Evolutionary conservation across 2,888 invertebrate species (phyloP).

Genomic region (Drosophila seclusa): DNA sequence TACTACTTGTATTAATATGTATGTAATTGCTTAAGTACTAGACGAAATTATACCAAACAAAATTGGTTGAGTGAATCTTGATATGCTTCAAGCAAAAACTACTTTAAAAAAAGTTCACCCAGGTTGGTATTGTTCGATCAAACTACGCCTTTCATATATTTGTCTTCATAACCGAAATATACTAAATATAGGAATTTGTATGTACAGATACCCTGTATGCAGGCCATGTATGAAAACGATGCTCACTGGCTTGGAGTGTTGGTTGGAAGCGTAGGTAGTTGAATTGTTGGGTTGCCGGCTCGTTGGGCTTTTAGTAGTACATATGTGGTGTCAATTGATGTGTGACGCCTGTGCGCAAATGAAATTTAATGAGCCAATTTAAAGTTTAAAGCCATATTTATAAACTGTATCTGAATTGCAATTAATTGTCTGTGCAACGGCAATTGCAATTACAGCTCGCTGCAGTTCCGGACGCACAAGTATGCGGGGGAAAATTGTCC

Average conservation of each 20-base stretch:
- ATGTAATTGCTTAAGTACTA: background rate
- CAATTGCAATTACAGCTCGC: constrained; percentile 31
- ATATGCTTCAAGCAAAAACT: background rate
- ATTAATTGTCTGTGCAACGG: constrained; percentile 57
- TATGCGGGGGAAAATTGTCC: background rate
- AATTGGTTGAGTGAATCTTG: background rate
- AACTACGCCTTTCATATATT: background rate
- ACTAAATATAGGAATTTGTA: background rate
- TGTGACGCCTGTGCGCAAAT: constrained; percentile 70
- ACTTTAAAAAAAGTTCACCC: background rate
- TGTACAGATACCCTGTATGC: constrained; percentile 28
- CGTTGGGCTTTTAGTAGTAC: constrained; percentile 32
- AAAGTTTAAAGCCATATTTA: constrained; percentile 70
- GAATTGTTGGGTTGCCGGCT: constrained; percentile 20
- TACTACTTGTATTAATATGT: background rate
- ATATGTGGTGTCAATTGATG: constrained; percentile 72
- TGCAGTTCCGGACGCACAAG: background rate
- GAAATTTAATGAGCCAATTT: constrained; percentile 78
- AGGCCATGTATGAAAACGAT: constrained; percentile 1
- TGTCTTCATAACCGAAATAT: background rate
- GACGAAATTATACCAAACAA: background rate
- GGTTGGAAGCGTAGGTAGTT: constrained; percentile 9
- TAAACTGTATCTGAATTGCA: constrained; percentile 73
- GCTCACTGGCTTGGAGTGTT: constrained; percentile 5
- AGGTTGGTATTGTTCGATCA: background rate